Conservation (phyloP, 2,113 vertebrate genomes). For the Canis aureus region DNA sequence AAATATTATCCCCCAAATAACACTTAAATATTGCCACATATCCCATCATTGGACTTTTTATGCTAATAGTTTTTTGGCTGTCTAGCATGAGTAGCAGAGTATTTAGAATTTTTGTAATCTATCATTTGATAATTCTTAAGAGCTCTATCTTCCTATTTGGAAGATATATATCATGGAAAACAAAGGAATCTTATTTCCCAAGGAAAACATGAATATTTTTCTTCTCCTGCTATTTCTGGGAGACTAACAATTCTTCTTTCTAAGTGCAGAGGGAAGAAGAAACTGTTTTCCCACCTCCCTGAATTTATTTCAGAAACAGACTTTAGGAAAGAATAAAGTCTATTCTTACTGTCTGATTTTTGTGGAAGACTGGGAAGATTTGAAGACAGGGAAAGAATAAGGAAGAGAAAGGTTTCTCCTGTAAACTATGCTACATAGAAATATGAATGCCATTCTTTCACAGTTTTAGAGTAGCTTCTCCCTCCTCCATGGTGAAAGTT, state of each 20-base stretch:
- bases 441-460: not conserved
- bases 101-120: constrained; percentile 7
- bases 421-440: not conserved
- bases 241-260: not conserved
- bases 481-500: not conserved
- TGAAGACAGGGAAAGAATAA: not conserved
- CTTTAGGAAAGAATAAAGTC: not conserved
- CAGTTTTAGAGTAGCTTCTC: not conserved
- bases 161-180: not conserved
- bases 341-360: not conserved
- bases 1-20: not conserved
- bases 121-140: not conserved
- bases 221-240: not conserved
- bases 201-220: not conserved
- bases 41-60: not conserved
- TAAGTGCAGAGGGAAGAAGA: not conserved
- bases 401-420: not conserved
- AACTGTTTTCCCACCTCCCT: not conserved
- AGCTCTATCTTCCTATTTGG: not conserved
- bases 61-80: not conserved
- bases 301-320: constrained; percentile 27
- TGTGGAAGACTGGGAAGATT: not conserved
- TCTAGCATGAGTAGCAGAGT: not conserved
- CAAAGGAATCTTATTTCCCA: not conserved
- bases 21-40: not conserved